Conservation (phyloP, 2,888 invertebrate genomes). For the Bimastos eiseni region DNA sequence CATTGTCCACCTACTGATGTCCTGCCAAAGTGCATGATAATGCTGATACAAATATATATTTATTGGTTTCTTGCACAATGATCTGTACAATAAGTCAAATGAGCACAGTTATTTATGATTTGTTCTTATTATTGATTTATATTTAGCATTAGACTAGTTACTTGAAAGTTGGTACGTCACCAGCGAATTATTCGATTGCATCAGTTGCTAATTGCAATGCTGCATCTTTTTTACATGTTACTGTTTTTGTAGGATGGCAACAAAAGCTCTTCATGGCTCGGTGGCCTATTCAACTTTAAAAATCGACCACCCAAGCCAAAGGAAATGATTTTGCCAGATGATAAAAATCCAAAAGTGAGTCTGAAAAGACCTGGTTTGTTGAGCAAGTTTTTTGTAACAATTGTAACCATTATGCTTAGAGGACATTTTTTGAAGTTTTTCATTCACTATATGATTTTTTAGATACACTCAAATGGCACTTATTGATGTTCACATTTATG, state of each 20-base stretch:
- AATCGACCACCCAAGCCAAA: constrained; percentile 63
- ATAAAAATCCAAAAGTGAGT: constrained; percentile 84
- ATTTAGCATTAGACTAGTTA: no score
- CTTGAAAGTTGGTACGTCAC: no score
- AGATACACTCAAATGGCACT: neutral
- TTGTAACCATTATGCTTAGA: neutral
- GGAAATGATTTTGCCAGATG: constrained; percentile 93
- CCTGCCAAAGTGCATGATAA: no score
- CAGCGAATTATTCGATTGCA: no score
- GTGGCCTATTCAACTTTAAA: constrained; percentile 17
- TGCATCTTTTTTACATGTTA: neutral
- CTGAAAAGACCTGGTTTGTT: neutral
- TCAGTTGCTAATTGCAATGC: no score
- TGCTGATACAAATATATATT: no score
- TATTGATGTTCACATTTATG: no score
- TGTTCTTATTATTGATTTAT: neutral
- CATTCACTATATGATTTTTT: neutral
- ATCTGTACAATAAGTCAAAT: no score
- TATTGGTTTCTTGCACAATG: no score
- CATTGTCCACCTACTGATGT: no score
- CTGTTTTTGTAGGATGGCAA: neutral
- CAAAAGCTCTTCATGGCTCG: constrained; percentile 22
- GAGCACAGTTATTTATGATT: no score
- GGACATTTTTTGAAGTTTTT: neutral
- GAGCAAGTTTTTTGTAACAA: neutral